Conservation (phyloP, 2,888 invertebrate species). For the Abrostola tripartita region DNA sequence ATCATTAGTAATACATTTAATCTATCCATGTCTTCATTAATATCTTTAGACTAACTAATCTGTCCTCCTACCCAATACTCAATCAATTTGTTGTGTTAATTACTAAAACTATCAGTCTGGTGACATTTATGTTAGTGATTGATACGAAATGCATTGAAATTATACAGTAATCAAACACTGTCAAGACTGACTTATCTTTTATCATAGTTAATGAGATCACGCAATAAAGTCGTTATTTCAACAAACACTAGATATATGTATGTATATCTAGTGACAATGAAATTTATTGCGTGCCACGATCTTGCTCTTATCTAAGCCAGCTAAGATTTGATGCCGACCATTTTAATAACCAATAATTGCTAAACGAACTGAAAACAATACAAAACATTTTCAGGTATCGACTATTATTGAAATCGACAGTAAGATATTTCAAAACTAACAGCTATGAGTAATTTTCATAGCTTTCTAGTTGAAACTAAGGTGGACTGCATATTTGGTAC, state of each 20-base stretch:
- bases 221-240: conserved; percentile 34
- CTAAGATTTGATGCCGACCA: conserved; percentile 24
- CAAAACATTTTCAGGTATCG: no score
- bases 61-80: conserved; percentile 17
- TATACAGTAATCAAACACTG: conserved; percentile 36
- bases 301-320: conserved; percentile 24
- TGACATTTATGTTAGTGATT: conserved; percentile 11
- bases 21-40: conserved; percentile 26
- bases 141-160: conserved; percentile 25
- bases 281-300: conserved; percentile 17
- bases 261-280: conserved; percentile 27
- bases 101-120: conserved; percentile 17
- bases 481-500: no score
- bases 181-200: conserved; percentile 43
- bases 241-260: conserved; percentile 28
- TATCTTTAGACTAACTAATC: conserved; percentile 23
- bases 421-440: no score
- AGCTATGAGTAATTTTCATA: no score
- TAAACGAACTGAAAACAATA: no score
- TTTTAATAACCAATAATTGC: conserved; percentile 3
- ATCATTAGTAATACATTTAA: conserved; percentile 22
- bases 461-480: no score
- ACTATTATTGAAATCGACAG: no score
- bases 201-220: conserved; percentile 36
- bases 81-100: conserved; percentile 31